Evolutionary conservation across 2,797 vertebrate species (phyloP).

Genomic region (Xiphorhynchus erythropygius): DNA sequence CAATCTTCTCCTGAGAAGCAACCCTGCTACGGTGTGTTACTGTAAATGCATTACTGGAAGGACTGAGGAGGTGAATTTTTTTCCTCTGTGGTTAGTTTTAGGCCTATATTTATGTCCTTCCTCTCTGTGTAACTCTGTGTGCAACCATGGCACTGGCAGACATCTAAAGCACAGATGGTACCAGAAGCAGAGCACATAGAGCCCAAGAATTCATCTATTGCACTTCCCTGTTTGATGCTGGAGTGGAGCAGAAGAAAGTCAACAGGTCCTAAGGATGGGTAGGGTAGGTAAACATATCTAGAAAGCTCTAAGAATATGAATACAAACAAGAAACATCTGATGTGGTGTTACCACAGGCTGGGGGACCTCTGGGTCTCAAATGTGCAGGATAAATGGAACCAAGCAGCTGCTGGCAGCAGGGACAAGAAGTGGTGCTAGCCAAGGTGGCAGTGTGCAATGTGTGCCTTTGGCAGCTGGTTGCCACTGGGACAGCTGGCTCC

Average conservation of each 20-base stretch:
- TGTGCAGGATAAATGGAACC: not conserved
- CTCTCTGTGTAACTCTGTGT: not conserved
- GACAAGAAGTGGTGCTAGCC: not conserved
- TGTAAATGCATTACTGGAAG: not conserved
- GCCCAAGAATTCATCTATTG: not conserved
- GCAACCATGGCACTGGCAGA: not conserved
- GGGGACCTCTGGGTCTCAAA: not conserved
- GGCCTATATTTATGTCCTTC: not conserved
- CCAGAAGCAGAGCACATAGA: not conserved
- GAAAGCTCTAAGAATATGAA: not conserved
- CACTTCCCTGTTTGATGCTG: not conserved
- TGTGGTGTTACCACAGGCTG: not conserved
- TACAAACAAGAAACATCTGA: not conserved
- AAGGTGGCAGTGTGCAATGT: accelerated
- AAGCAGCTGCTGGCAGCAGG: not conserved
- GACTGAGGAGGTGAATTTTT: not conserved
- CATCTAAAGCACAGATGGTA: not conserved
- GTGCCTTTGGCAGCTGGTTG: not conserved
- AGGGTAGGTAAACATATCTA: not conserved
- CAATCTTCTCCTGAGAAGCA: not conserved
- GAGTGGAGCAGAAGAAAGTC: not conserved
- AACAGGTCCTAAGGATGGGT: too few species aligned
- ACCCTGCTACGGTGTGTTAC: not conserved
- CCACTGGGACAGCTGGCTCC: accelerated
- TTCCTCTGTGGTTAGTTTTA: not conserved